Evolutionary conservation across 2,797 vertebrate species (phyloP), one percentile per base, ranked within the genome.

Genomic region (Hydrocynus forskahlii): DNA sequence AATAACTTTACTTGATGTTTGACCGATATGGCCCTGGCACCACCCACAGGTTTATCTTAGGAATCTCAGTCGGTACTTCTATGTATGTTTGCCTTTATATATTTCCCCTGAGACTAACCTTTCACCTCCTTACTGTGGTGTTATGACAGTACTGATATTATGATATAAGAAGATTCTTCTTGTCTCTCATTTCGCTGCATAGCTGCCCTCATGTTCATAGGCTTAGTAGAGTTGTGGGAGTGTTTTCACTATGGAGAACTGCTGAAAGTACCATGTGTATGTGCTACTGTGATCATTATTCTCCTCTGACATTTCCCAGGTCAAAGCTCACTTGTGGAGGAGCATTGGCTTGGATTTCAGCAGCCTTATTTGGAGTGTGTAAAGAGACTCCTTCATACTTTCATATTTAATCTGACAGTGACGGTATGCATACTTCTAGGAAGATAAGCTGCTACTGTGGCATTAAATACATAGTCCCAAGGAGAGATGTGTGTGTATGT

Each of bases 361-460:
- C 6, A 52, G 59, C 84, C 82, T 79, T 83, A 87, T 83, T 84
- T 76, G 82, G 86, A 79, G 74, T 83, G 64, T 72, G 21, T 76
- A 62, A 71, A 78, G 23, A 57, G 45, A 82, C 60, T 62, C 66
- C 69, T 60, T 55, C 81, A 71, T 63, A 29, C 29, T 81, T 79
- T 73, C 63, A 60, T 55, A 17, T 75, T 81, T 78, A 69, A 79
- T 70, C 54, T 2, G 40, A 66, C 69, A 48, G 68, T 79, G 40
- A 23, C 17, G 50, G 48, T 62, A 54, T 59, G 38, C 43, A 23
- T 4, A 45, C n/a, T 40, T 4, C 17, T 69, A 52, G 45, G 40
- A 66, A 55, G 60, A 78, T 77, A 68, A 67, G 17, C 8, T 66
- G 23, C 21, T 52, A n/a, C 50, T 75, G 40, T 72, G 68, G 45